phyloP scores from a whole-genome alignment of 2,797 vertebrate species.

The Chaunax sp. region DNA sequence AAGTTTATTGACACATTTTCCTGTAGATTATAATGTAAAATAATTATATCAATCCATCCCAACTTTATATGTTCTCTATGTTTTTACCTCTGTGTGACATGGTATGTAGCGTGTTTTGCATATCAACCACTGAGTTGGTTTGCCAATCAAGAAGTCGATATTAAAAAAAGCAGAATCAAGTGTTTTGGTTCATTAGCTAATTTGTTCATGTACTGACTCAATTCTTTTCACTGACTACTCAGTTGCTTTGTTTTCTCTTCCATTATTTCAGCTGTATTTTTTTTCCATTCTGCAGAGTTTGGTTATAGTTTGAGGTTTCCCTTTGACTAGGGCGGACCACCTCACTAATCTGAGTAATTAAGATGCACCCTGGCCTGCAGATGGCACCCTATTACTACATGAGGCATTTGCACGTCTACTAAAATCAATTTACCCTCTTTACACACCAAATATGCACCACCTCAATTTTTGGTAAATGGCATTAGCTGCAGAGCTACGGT shows the following conservation, averaged over 20 bases:
- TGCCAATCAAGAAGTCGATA: slow-evolving; percentile 18
- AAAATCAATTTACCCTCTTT: slow-evolving; percentile 37
- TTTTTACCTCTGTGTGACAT: background rate
- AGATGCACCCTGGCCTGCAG: slow-evolving; percentile 58
- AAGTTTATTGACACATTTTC: background rate
- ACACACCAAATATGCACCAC: slow-evolving; percentile 18
- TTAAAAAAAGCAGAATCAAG: slow-evolving; percentile 46
- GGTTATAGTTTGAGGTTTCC: background rate
- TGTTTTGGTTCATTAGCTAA: background rate
- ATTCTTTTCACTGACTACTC: background rate
- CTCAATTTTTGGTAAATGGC: slow-evolving; percentile 8
- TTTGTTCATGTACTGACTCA: background rate
- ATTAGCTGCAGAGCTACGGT: slow-evolving; percentile 8
- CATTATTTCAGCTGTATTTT: background rate
- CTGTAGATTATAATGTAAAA: slow-evolving; percentile 5
- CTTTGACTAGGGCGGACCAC: background rate
- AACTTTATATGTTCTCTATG: slow-evolving; percentile 29
- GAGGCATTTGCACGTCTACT: slow-evolving; percentile 1
- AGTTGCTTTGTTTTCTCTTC: background rate
- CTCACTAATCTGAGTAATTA: background rate
- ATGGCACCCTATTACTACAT: slow-evolving; percentile 59
- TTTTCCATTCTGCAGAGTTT: background rate
- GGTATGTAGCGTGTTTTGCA: background rate
- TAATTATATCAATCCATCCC: slow-evolving; percentile 20
- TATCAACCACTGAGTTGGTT: background rate